A percentile compares a stretch with the other conserved stretches of the same genome.
Evolutionary conservation across 1,140 invertebrate genomes (phyloP).

Genomic region (Neodiprion fabricii): DNA sequence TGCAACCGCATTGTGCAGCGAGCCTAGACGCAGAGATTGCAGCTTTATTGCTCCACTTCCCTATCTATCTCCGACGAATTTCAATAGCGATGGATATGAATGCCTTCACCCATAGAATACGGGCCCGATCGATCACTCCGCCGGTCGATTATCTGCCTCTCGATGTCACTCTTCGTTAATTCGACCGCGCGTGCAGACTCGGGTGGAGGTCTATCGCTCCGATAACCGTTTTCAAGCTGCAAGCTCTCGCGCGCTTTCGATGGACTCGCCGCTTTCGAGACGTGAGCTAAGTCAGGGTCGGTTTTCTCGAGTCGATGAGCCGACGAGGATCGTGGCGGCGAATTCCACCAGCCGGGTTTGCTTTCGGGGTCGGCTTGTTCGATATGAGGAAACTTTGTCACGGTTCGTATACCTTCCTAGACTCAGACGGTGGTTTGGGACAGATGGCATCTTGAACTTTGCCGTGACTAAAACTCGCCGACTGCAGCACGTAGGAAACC

Average conservation of each 20-base stretch:
- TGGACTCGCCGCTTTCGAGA: no score
- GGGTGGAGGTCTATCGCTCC: no score
- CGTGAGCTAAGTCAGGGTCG: no score
- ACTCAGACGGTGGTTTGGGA: neutral
- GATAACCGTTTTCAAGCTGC: no score
- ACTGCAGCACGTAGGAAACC: neutral
- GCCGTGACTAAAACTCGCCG: constrained; percentile 2
- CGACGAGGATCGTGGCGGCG: no score
- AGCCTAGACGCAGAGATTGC: neutral
- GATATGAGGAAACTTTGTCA: constrained; percentile 2
- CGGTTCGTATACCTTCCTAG: constrained; percentile 1
- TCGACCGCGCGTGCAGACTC: no score
- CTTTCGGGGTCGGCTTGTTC: neutral
- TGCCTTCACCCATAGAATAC: neutral
- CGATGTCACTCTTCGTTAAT: no score
- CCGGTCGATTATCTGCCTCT: neutral
- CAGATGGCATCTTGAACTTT: constrained; percentile 4
- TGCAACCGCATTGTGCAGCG: neutral
- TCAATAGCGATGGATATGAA: constrained; percentile 5
- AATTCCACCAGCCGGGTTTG: no score
- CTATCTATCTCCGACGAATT: neutral
- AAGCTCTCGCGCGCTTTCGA: no score
- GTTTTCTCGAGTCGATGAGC: no score
- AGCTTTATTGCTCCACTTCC: neutral
- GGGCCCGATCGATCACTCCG: neutral